Evolutionary conservation across 2,888 invertebrate genomes (phyloP).

Genomic region (Tiliacea aurago): DNA sequence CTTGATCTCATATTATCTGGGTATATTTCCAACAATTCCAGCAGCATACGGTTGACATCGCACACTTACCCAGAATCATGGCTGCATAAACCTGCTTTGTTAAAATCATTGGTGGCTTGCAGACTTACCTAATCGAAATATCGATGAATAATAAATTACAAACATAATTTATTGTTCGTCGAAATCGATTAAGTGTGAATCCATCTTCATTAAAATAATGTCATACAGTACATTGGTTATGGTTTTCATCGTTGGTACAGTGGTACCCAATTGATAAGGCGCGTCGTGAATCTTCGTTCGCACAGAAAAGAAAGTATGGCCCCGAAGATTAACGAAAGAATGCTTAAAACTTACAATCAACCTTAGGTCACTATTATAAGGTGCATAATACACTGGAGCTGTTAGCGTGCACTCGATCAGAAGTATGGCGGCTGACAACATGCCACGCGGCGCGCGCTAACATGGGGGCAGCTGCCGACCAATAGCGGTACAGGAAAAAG

Average conservation of each 20-base stretch:
- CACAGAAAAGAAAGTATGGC: no score
- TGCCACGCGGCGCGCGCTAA: no score
- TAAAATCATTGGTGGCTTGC: background rate
- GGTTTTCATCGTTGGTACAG: background rate
- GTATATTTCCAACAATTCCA: conserved; percentile 50
- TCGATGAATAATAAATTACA: background rate
- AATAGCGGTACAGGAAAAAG: no score
- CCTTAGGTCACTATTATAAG: no score
- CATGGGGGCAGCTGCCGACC: no score
- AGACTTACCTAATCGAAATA: conserved; percentile 25
- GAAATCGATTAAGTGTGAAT: conserved; percentile 8
- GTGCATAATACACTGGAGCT: no score
- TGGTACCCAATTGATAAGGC: no score
- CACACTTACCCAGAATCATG: conserved; percentile 54
- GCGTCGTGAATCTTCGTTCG: no score
- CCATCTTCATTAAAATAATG: background rate
- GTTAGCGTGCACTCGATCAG: no score
- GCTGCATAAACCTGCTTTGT: conserved; percentile 12
- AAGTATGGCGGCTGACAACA: no score
- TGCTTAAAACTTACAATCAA: no score
- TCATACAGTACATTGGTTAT: background rate
- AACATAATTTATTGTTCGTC: background rate
- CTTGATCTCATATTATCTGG: conserved; percentile 51
- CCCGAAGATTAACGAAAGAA: no score
- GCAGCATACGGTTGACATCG: conserved; percentile 38